A percentile compares a stretch with the other conserved stretches of the same genome.
phyloP scores from a whole-genome alignment of 2,888 invertebrate species.

The Diarsia rubi region DNA sequence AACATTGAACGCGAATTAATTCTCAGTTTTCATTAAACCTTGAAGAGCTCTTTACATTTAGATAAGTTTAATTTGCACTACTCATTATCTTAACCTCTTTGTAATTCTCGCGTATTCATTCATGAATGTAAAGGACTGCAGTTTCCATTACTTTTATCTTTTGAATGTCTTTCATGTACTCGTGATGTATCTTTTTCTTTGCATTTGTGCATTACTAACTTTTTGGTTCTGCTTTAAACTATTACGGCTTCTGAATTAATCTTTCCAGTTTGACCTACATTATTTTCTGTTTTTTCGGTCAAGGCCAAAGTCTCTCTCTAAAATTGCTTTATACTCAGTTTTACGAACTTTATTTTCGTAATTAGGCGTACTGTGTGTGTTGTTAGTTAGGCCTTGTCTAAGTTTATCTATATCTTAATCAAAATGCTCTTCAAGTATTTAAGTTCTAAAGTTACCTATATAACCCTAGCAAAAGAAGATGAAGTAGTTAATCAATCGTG shows the following conservation, averaged over 20 bases:
- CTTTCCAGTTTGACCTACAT: conserved; percentile 3
- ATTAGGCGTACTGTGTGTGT: neutral
- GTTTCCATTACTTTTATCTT: neutral
- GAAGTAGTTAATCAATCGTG: conserved; percentile 48
- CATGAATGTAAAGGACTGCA: neutral
- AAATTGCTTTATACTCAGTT: neutral
- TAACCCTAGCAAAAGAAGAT: neutral
- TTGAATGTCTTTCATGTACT: neutral
- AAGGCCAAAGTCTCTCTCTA: conserved; percentile 13
- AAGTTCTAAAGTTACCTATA: neutral
- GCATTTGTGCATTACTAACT: neutral
- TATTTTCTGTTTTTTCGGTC: conserved; percentile 11
- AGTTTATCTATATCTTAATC: neutral
- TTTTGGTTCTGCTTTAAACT: neutral
- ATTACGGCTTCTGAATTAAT: conserved; percentile 19
- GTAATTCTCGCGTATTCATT: conserved; percentile 11
- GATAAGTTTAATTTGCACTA: conserved; percentile 47
- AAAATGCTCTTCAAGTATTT: conserved; percentile 3
- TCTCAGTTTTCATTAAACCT: conserved; percentile 28
- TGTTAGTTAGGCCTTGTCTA: neutral
- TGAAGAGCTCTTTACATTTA: conserved; percentile 46
- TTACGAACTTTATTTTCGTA: neutral
- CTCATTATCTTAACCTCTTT: conserved; percentile 25
- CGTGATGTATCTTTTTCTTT: neutral
- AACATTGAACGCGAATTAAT: neutral